Conservation (phyloP, 2,797 vertebrate species). For the Arctocebus calabarensis region DNA sequence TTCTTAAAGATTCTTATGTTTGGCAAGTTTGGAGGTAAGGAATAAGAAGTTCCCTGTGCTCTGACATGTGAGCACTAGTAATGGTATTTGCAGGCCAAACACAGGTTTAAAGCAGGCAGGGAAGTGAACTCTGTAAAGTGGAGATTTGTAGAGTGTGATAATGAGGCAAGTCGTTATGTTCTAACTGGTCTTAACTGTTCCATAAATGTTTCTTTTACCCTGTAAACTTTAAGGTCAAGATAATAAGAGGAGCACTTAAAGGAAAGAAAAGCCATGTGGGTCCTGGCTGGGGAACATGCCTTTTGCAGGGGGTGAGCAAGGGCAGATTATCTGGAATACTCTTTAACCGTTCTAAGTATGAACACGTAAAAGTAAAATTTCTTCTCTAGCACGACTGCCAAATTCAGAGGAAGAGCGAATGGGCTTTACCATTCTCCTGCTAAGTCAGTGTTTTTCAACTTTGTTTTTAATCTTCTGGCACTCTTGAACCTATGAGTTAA, state of each 20-base stretch:
- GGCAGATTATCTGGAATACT: not conserved
- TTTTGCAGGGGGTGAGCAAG: not conserved
- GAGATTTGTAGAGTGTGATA: conserved; percentile 82
- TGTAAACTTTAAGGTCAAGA: conserved; percentile 81
- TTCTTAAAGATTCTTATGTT: conserved; percentile 79
- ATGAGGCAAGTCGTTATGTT: conserved; percentile 80
- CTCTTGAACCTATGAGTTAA: no score
- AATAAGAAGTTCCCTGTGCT: conserved; percentile 54
- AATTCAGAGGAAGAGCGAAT: not conserved
- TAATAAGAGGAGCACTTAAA: conserved; percentile 69
- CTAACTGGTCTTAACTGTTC: conserved; percentile 82
- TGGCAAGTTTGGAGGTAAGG: conserved; percentile 56
- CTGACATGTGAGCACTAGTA: conserved; percentile 40
- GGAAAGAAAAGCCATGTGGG: conserved; percentile 47
- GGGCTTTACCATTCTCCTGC: not conserved
- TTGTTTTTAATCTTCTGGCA: no score
- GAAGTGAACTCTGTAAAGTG: conserved; percentile 64
- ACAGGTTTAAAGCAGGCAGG: conserved; percentile 11
- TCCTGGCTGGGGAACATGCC: conserved; percentile 33
- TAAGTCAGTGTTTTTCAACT: no score
- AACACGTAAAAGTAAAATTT: conserved; percentile 20
- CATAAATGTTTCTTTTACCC: conserved; percentile 83
- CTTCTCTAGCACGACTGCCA: not conserved
- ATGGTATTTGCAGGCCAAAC: conserved; percentile 51
- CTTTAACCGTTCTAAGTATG: not conserved